Conservation (phyloP, 1,140 invertebrate genomes). For the Episyrphus balteatus region DNA sequence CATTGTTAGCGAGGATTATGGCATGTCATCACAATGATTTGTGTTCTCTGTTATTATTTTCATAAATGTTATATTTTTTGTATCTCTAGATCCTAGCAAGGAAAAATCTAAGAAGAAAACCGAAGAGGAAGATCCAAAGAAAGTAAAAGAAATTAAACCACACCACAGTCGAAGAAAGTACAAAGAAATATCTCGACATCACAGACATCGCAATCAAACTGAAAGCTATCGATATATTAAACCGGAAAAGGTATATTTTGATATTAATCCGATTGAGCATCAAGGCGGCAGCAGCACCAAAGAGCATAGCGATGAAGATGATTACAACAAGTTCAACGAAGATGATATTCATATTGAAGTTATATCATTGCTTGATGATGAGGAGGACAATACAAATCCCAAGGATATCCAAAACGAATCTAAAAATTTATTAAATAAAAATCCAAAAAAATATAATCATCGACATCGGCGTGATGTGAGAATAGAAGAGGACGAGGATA, state of each 20-base stretch:
- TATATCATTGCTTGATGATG: conserved; percentile 3
- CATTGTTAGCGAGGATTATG: conserved; percentile 30
- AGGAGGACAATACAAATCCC: not conserved
- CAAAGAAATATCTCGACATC: no score
- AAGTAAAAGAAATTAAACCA: conserved; percentile 2
- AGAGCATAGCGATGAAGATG: no score
- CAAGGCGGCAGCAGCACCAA: conserved; percentile 8
- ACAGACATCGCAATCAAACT: not conserved
- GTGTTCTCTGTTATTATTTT: not conserved
- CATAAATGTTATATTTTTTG: not conserved
- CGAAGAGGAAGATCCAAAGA: conserved; percentile 6
- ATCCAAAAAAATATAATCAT: not conserved
- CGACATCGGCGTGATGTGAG: no score
- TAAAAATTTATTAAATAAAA: not conserved
- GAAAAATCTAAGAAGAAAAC: conserved; percentile 8
- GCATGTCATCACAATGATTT: conserved; percentile 8
- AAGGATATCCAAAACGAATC: no score
- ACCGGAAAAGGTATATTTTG: conserved; percentile 20
- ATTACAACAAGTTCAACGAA: conserved; percentile 5
- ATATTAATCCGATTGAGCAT: conserved; percentile 21
- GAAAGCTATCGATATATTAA: conserved; percentile 3
- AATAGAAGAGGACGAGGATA: conserved; percentile 4
- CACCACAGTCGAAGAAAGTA: not conserved
- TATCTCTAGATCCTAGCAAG: conserved; percentile 16
- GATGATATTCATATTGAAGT: conserved; percentile 8